Conservation (phyloP, 2,113 vertebrate genomes). For the Heterocephalus glaber region DNA sequence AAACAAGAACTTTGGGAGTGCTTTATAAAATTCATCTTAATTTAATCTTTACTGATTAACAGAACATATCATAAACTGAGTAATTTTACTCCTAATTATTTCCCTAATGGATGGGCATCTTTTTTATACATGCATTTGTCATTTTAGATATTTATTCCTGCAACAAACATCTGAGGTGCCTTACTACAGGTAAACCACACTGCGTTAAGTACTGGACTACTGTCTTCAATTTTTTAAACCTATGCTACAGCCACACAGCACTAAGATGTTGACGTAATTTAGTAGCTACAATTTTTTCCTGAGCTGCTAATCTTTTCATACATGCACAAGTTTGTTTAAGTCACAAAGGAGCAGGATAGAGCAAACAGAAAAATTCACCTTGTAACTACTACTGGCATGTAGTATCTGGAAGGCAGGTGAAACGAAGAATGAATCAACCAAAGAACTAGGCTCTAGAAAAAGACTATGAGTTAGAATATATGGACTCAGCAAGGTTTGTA, state of each 20-base stretch:
- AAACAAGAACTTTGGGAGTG: not conserved
- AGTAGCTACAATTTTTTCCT: not conserved
- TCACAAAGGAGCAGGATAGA: conserved; percentile 11
- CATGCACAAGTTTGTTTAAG: not conserved
- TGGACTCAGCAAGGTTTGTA: not conserved
- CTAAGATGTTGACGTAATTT: conserved; percentile 27
- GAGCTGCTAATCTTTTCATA: conserved; percentile 5
- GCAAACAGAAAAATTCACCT: conserved; percentile 19
- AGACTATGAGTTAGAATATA: conserved; percentile 32
- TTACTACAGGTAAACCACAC: not conserved
- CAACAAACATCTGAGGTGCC: not conserved
- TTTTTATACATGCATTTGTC: not conserved
- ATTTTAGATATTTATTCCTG: conserved; percentile 48
- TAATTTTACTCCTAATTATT: conserved; percentile 22
- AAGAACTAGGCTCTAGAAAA: conserved; percentile 24
- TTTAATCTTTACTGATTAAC: conserved; percentile 29
- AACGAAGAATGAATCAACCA: not conserved
- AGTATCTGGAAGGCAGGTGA: not conserved
- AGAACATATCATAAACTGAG: conserved; percentile 17
- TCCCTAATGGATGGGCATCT: not conserved
- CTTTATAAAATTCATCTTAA: conserved; percentile 17
- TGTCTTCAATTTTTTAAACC: conserved; percentile 38
- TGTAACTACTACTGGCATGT: not conserved
- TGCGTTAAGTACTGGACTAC: not conserved
- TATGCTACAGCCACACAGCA: not conserved